These are phyloP conservation scores for Trypoxylon attenuatum DNA, from an alignment of 2,888 invertebrate species.

Conservation along the genomic window DNA sequence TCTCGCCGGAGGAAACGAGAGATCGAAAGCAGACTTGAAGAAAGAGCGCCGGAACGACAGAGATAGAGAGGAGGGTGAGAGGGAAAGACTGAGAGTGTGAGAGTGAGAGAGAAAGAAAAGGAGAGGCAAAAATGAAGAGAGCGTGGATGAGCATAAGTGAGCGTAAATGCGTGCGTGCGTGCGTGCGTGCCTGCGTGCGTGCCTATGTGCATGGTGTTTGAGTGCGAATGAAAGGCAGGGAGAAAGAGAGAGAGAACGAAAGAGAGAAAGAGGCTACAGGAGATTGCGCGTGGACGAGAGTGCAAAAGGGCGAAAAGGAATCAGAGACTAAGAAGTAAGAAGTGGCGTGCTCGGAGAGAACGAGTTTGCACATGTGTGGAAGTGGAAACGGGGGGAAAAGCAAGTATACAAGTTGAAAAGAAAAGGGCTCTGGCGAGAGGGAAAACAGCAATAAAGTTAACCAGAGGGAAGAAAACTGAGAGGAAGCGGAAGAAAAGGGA, in stretches of 20 bases:
- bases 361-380: too few relatives aligned
- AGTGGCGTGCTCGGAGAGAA: not conserved
- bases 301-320: too few relatives aligned
- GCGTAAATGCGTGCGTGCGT: too few relatives aligned
- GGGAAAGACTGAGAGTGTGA: not conserved
- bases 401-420: not conserved
- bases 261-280: slow-evolving; percentile 8
- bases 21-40: too few relatives aligned
- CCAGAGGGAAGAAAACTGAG: not conserved
- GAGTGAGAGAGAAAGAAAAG: slow-evolving; percentile 8
- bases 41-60: not conserved
- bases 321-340: not conserved
- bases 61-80: not conserved
- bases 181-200: too few relatives aligned
- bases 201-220: too few relatives aligned
- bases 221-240: slow-evolving; percentile 6
- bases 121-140: too few relatives aligned
- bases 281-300: too few relatives aligned
- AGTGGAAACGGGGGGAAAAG: slow-evolving; percentile 7
- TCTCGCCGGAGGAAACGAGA: slow-evolving; percentile 17
- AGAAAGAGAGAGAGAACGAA: slow-evolving; percentile 7
- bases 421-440: slow-evolving; percentile 10
- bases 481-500: not conserved
- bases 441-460: not conserved
- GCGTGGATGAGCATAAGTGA: too few relatives aligned